These are phyloP conservation scores for Napeogenes inachia DNA, from an alignment of 2,888 invertebrate species.

Conservation along the genomic window DNA sequence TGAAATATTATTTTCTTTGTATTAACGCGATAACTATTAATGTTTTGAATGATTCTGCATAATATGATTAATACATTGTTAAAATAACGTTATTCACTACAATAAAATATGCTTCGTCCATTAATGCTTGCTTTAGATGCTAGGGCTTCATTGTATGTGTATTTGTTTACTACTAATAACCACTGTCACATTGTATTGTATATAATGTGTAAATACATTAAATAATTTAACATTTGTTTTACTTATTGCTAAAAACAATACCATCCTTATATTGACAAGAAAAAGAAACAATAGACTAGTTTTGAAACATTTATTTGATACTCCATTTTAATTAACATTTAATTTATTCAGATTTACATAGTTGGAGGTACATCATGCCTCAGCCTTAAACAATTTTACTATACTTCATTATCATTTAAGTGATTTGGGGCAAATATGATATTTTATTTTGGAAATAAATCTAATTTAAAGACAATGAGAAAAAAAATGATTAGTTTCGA, in stretches of 20 bases:
- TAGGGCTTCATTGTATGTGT: conserved; percentile 32
- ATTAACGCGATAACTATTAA: no score
- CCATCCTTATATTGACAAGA: background rate
- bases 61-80: no score
- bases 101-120: conserved; percentile 46
- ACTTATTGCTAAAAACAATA: conserved; percentile 9
- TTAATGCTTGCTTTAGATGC: conserved; percentile 60
- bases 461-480: background rate
- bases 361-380: conserved; percentile 34
- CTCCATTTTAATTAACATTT: conserved; percentile 50
- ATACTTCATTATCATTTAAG: background rate
- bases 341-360: conserved; percentile 43
- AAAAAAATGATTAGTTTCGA: conserved; percentile 2
- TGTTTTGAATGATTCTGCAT: no score
- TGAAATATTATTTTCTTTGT: conserved; percentile 29
- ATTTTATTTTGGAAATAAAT: background rate
- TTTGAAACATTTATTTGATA: conserved; percentile 67
- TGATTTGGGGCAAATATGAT: conserved; percentile 5
- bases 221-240: conserved; percentile 16
- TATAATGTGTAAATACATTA: conserved; percentile 66
- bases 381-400: conserved; percentile 28
- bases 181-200: conserved; percentile 62
- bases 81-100: no score
- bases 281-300: conserved; percentile 18
- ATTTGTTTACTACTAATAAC: conserved; percentile 8